Conservation (phyloP, 2,797 vertebrate genomes). For the Halcyon chelicuti region DNA sequence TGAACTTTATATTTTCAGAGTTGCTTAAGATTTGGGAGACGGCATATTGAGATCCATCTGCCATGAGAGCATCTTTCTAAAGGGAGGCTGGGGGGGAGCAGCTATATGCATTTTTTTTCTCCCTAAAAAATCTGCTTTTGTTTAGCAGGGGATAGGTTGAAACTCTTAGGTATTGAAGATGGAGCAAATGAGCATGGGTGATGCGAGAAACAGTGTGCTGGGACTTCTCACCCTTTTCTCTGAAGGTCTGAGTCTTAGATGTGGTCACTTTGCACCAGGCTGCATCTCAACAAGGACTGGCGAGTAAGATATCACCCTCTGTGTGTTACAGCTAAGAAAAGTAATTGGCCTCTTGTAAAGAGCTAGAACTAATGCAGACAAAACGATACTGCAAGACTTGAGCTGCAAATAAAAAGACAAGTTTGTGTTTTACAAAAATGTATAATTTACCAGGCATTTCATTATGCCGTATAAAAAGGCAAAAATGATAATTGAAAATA, state of each 20-base stretch:
- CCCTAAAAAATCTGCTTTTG: slow-evolving; percentile 57
- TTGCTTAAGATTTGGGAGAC: slow-evolving; percentile 73
- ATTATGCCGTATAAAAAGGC: slow-evolving; percentile 68
- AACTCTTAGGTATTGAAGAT: slow-evolving; percentile 17
- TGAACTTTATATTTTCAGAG: slow-evolving; percentile 71
- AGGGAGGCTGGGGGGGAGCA: slow-evolving; percentile 28
- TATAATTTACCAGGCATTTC: slow-evolving; percentile 74
- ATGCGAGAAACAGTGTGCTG: neutral
- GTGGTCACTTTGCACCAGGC: neutral
- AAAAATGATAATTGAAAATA: slow-evolving; percentile 75
- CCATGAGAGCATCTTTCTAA: slow-evolving; percentile 61
- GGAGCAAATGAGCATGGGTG: neutral
- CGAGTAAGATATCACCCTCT: neutral
- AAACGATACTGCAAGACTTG: slow-evolving; percentile 58
- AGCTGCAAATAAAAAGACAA: slow-evolving; percentile 68
- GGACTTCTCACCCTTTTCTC: neutral
- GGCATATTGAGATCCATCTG: slow-evolving; percentile 78
- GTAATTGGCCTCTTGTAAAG: slow-evolving; percentile 35
- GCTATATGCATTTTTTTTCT: neutral
- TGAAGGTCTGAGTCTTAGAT: neutral
- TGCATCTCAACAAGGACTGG: neutral
- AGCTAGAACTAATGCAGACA: slow-evolving; percentile 63
- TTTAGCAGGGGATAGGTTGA: slow-evolving; percentile 52
- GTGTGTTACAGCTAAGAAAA: slow-evolving; percentile 16
- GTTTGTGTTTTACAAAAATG: slow-evolving; percentile 72